Evolutionary conservation across 2,797 vertebrate species (phyloP).

Genomic region (Balearica regulorum): DNA sequence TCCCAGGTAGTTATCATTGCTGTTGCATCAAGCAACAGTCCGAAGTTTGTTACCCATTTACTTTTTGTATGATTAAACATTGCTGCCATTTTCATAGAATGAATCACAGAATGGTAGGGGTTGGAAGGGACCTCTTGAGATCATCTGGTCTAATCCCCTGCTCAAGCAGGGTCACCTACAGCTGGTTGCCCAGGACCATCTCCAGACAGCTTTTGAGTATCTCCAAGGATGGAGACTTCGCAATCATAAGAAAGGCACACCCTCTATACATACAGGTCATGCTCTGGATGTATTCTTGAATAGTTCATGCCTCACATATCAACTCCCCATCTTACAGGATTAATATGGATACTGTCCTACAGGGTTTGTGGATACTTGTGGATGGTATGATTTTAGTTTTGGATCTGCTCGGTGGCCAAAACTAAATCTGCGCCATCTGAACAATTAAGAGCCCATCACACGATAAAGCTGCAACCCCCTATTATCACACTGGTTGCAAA

Average conservation of each 20-base stretch:
- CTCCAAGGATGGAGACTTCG: background rate
- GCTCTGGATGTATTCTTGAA: background rate
- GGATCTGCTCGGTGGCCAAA: background rate
- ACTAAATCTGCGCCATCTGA: background rate
- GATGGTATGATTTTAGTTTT: background rate
- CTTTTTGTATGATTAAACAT: background rate
- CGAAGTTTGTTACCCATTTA: background rate
- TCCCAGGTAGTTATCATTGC: background rate
- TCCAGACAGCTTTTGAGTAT: background rate
- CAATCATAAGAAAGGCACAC: background rate
- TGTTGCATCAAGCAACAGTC: background rate
- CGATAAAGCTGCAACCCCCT: background rate
- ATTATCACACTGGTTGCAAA: background rate
- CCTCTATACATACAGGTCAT: accelerated
- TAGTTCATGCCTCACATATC: background rate
- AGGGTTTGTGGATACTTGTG: background rate
- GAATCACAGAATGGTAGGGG: background rate
- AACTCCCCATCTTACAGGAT: background rate
- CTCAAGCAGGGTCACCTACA: background rate
- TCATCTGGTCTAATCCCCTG: background rate
- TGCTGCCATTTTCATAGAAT: background rate
- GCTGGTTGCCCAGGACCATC: background rate
- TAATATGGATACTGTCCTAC: background rate
- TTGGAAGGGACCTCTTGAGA: background rate
- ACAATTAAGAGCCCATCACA: background rate